Base-by-base conservation (phyloP, 1,140 invertebrate species). In the Stratiolaelaps scimitus region DNA sequence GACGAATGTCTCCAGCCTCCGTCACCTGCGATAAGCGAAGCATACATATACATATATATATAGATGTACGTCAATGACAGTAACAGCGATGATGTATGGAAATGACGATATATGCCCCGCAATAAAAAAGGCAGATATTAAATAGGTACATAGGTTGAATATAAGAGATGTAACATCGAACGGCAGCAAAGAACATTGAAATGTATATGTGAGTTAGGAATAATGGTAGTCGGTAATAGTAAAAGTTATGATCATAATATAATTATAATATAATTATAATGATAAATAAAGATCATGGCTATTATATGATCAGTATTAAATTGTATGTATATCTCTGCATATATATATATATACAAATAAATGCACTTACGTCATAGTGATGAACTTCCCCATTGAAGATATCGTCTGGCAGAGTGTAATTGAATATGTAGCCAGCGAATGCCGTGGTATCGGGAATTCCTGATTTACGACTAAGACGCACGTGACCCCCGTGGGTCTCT, bases 391-490 rank as follows among this genome's bases (percentile, higher is more conserved):
- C 78, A 28, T 70, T 69, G 69, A 80, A 78, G 1, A 77, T 73
- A 60, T 80, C 74, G 29, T 73, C 73, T 6, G 77, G 77, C 30
- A 80, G 74, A 60, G 73, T 74, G 26, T 79, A 70, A 53, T 73
- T 75, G 66, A 80, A 78, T 43, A 78, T 71, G 65, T 77, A 75
- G 6, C 79, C 80, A 6, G 74, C 74, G 1, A 71, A 70, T 4
- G 77, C 75, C 15, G 74, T 71, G 17, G 73, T 70, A 65, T 80
- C 74, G 7, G 76, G 72, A 15, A 78, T 70, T 44, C 76, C 76
- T 26, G 53, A 60, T 23, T 60, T 60, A 17, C 53, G 53, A 34
- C 53, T 60, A 29, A 60, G 34, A 2, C 53, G 53, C 15, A 60
- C 53, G 53, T 60, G 53, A 17, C 53, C 53, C 10, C 23, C 23